Conservation (phyloP, 2,113 vertebrate genomes). For the Meles meles region DNA sequence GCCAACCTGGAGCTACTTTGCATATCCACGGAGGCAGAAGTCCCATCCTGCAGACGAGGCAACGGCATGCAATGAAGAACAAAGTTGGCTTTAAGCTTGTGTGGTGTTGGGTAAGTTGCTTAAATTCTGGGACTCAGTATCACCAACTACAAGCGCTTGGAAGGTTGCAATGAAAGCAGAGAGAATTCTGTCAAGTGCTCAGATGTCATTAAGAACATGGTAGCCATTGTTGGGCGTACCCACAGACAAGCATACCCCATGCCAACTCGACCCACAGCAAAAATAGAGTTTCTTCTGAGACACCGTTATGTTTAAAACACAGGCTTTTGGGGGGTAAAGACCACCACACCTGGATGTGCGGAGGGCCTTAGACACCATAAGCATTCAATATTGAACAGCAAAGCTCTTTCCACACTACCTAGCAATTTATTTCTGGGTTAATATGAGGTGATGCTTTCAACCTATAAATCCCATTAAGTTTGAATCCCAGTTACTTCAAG, state of each 20-base stretch:
- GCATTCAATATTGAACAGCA: background rate
- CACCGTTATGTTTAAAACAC: background rate
- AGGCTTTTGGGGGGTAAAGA: too few species aligned
- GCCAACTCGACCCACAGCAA: background rate
- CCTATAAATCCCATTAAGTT: slow-evolving; percentile 38
- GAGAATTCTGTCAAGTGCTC: background rate
- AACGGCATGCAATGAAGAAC: fast-evolving
- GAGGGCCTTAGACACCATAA: background rate
- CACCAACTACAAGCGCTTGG: fast-evolving
- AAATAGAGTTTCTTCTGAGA: background rate
- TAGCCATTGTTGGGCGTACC: fast-evolving
- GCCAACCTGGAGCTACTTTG: fast-evolving
- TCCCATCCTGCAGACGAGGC: too few species aligned
- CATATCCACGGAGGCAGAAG: fast-evolving
- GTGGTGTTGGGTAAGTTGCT: background rate
- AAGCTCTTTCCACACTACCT: background rate
- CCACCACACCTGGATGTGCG: fast-evolving
- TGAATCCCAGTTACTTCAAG: slow-evolving; percentile 21
- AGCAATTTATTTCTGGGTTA: slow-evolving; percentile 1
- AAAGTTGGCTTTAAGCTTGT: background rate
- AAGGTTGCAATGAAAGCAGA: background rate
- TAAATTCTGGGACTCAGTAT: background rate
- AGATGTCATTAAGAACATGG: fast-evolving
- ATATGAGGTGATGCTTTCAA: slow-evolving; percentile 17
- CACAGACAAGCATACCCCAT: fast-evolving